Conservation (phyloP, 2,888 invertebrate species). For the Eupsilia transversa region DNA sequence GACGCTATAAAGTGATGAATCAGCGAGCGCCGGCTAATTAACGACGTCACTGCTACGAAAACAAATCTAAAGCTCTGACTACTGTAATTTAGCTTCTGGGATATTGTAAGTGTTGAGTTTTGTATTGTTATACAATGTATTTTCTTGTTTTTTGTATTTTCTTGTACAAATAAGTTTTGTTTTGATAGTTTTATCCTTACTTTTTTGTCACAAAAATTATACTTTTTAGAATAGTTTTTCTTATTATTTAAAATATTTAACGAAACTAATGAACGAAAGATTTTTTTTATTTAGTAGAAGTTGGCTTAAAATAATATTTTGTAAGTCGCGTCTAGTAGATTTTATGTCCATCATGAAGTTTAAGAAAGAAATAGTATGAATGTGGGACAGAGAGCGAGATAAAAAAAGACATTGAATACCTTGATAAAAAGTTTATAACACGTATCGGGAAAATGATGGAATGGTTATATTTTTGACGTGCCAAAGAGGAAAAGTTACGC, state of each 20-base stretch:
- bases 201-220: background rate
- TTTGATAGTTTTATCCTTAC: slow-evolving; percentile 16
- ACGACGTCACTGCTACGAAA: slow-evolving; percentile 86
- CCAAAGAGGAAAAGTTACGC: slow-evolving; percentile 85
- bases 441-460: slow-evolving; percentile 73
- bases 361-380: slow-evolving; percentile 26
- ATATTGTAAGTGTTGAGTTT: slow-evolving; percentile 83
- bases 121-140: slow-evolving; percentile 18
- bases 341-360: slow-evolving; percentile 17
- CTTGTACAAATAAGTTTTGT: slow-evolving; percentile 33
- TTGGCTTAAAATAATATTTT: background rate
- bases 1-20: slow-evolving; percentile 90
- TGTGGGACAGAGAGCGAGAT: slow-evolving; percentile 32
- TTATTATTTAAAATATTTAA: background rate
- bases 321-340: slow-evolving; percentile 4
- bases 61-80: slow-evolving; percentile 83
- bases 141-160: slow-evolving; percentile 30
- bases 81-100: slow-evolving; percentile 74
- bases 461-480: slow-evolving; percentile 85
- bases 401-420: slow-evolving; percentile 40
- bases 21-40: slow-evolving; percentile 90
- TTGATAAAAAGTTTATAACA: slow-evolving; percentile 62
- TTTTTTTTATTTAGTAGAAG: background rate
- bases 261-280: background rate
- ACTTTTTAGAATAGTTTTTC: background rate